phyloP scores from a whole-genome alignment of 2,797 vertebrate species.

The Acanthurus leucopareius region DNA sequence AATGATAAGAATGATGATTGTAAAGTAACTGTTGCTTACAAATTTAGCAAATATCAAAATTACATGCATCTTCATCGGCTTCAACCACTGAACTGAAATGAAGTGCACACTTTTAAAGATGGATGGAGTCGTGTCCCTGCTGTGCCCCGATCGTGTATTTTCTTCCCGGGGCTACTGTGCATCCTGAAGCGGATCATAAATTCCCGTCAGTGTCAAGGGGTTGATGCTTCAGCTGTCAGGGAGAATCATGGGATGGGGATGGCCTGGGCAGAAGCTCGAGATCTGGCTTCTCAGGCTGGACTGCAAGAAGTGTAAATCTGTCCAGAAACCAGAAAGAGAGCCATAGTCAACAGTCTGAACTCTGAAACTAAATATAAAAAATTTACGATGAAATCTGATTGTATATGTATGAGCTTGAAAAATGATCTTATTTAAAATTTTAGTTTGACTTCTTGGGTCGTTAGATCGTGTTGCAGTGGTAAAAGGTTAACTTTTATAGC shows the following conservation, averaged over 20 bases:
- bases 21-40: background rate
- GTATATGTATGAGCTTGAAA: background rate
- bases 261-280: slow-evolving; percentile 85
- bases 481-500: slow-evolving; percentile 13
- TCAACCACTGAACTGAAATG: slow-evolving; percentile 12
- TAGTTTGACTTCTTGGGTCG: background rate
- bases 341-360: slow-evolving; percentile 15
- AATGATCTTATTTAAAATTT: slow-evolving; percentile 9
- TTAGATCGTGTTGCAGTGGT: slow-evolving; percentile 7
- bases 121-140: slow-evolving; percentile 73
- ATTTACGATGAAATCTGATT: background rate
- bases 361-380: slow-evolving; percentile 15
- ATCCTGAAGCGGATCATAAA: slow-evolving; percentile 85
- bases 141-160: slow-evolving; percentile 69
- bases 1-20: background rate
- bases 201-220: slow-evolving; percentile 86
- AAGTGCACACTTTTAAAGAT: slow-evolving; percentile 17
- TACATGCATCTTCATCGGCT: background rate
- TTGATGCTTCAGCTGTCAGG: slow-evolving; percentile 94
- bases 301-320: slow-evolving; percentile 61
- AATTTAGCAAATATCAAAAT: slow-evolving; percentile 23
- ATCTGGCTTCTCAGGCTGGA: slow-evolving; percentile 78
- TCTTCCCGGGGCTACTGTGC: slow-evolving; percentile 84
- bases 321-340: slow-evolving; percentile 43
- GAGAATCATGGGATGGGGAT: slow-evolving; percentile 87